Base-by-base conservation (phyloP, 2,113 vertebrate species). In the Prochilodus magdalenae region DNA sequence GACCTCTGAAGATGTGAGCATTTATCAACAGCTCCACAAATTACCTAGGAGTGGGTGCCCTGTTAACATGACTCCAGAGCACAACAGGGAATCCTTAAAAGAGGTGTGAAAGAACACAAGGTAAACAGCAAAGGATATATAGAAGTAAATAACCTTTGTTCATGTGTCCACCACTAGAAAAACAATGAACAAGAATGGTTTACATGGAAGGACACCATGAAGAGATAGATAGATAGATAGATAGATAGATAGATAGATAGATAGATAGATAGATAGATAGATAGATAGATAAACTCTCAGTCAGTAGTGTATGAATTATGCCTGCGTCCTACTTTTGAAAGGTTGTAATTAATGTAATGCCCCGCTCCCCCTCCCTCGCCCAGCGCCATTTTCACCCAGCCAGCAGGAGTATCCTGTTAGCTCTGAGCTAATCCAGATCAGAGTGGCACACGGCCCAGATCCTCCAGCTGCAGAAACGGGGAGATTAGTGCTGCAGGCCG, bases 401-500 rank as follows among this genome's bases (percentile, higher is more conserved):
- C 80, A 84, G 84, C 51, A 20, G 80, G 78, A 85, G 51, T 59
- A 89, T 91, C 89, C 89, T 90, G 88, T 92, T 90, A 90, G 89
- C 80, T 79, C 75, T 86, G 83, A 74, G 27, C 79, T 93, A 90
- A 93, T 93, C 90, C 88, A 83, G 89, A 88, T 91, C 85, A 88
- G 89, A 77, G 86, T 88, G 90, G 87, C 88, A 90, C 83, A 81
- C 75, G 83, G 88, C 84, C 87, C 80, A 72, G 86, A 89, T 83
- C 77, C 86, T 86, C 51, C 7, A 73, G 55, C 36, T 33, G 51
- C 24, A 72, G 18, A 60, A 51, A 51, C 49, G 49, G 49, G 49
- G 60, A 81, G 81, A 81, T 77, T 81, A 74, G n/a, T 3, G 13
- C 18, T 66, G 66, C 26, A 5, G 53, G 65, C 65, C 36, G 30